phyloP scores from a whole-genome alignment of 2,888 invertebrate species.

The Troides oblongomaculatus region DNA sequence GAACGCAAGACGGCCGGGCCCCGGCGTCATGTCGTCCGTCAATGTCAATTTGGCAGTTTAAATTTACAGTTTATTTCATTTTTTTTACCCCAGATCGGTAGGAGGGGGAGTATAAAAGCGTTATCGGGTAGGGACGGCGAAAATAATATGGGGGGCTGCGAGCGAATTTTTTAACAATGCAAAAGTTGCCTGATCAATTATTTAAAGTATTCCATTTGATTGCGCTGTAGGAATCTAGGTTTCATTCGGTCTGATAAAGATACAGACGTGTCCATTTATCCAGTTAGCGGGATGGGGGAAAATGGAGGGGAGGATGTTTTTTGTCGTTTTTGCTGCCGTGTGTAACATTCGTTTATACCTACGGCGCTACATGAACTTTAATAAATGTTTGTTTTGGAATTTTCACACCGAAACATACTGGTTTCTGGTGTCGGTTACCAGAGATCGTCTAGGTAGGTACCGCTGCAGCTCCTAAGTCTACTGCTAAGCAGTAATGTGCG shows the following conservation, averaged over 20 bases:
- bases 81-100: conserved; percentile 47
- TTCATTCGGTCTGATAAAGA: conserved; percentile 24
- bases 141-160: conserved; percentile 56
- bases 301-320: neutral
- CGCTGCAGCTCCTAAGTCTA: too few relatives aligned
- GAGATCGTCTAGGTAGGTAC: too few relatives aligned
- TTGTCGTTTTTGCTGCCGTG: neutral
- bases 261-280: conserved; percentile 16
- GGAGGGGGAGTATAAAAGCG: conserved; percentile 61
- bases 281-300: neutral
- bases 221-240: conserved; percentile 38
- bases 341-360: neutral
- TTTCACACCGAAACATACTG: neutral
- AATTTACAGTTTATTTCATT: conserved; percentile 67
- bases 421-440: too few relatives aligned
- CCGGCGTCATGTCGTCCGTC: conserved; percentile 68
- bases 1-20: conserved; percentile 64
- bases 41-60: conserved; percentile 76
- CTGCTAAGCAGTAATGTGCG: too few relatives aligned
- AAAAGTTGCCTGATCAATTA: conserved; percentile 67
- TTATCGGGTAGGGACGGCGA: conserved; percentile 66
- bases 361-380: neutral
- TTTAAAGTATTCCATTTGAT: conserved; percentile 50
- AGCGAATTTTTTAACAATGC: conserved; percentile 62
- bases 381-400: neutral